phyloP scores from a whole-genome alignment of 2,888 invertebrate genomes.

The Neria commutata region DNA sequence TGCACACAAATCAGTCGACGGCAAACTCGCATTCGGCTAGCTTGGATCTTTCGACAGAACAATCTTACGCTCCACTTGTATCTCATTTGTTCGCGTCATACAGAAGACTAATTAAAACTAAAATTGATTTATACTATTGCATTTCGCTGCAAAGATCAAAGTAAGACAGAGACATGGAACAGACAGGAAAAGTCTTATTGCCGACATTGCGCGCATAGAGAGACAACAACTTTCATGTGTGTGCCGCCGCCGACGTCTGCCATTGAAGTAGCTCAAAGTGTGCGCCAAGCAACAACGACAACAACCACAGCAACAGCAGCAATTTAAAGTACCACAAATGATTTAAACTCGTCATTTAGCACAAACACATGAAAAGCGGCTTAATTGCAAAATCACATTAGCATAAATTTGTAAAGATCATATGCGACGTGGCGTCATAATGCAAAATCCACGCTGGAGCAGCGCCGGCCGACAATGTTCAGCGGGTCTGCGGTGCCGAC shows the following conservation, averaged over 20 bases:
- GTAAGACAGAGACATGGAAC: background rate
- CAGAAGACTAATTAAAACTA: background rate
- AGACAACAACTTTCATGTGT: background rate
- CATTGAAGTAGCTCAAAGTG: background rate
- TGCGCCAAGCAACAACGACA: background rate
- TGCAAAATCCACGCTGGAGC: background rate
- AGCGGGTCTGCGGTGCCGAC: no score
- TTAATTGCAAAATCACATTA: constrained; percentile 54
- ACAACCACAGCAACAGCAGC: background rate
- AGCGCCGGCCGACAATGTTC: no score
- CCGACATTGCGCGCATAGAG: background rate
- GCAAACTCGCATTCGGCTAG: no score
- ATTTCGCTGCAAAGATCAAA: background rate
- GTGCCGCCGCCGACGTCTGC: background rate
- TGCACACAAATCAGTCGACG: no score
- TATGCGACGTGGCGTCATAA: background rate
- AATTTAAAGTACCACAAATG: background rate
- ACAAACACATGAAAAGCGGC: constrained; percentile 8
- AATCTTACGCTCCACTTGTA: background rate
- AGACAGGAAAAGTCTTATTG: background rate
- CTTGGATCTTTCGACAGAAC: no score
- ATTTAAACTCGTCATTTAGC: constrained; percentile 5
- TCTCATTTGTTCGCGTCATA: background rate
- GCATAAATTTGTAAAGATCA: constrained; percentile 46
- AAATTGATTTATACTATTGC: background rate